Base-by-base conservation (phyloP, 2,888 invertebrate genomes). In the Onchidella celtica region DNA sequence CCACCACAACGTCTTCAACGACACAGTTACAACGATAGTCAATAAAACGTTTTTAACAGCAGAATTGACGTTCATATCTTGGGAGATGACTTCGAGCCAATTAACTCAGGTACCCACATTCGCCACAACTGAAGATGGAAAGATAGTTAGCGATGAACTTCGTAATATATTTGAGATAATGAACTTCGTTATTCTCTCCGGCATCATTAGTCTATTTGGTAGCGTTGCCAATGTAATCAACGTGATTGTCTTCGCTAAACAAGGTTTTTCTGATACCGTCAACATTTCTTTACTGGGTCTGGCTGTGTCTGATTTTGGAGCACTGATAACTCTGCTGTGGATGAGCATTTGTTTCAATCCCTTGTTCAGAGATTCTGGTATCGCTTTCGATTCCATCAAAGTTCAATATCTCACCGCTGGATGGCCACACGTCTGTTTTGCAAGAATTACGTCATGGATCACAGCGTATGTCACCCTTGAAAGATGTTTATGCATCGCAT, bases 371-470 rank as follows among this genome's bases (percentile, higher is more conserved):
- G 38, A 40, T 21, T 63, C 75, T 1, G 40, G 61, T 3, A 75
- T 75, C 29, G 29, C n/a, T 9, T 75, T 66, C 27, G 55, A 66
- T 2, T 61, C 68, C 2, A 14, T 34, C 55, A 34, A 27, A 34
- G 76, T 76, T n/a, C 65, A 76, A 21, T 76, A 76, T 57, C 55
- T 76, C 1, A 57, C 76, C 2, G 36, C 68, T 24, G 77, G 77
- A 0, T 77, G 77, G 77, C 77, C 77, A 29, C 77, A 77, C 47
- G 68, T 77, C 17, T 77, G 66, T 9, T 77, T 17, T 34, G 66
- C 77, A 14, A 47, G 77, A 34, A 68, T 68, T n/a, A 57, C 68
- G 11, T 47, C 63, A 0, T 68, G 66, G 68, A 66, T 77, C 36
- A 77, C 77, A 6, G 77, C 77, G 17, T 77, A 59, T 38, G 32